These are phyloP conservation scores for Nerophis ophidion DNA, from an alignment of 2,113 vertebrate species.

Conservation along the genomic window DNA sequence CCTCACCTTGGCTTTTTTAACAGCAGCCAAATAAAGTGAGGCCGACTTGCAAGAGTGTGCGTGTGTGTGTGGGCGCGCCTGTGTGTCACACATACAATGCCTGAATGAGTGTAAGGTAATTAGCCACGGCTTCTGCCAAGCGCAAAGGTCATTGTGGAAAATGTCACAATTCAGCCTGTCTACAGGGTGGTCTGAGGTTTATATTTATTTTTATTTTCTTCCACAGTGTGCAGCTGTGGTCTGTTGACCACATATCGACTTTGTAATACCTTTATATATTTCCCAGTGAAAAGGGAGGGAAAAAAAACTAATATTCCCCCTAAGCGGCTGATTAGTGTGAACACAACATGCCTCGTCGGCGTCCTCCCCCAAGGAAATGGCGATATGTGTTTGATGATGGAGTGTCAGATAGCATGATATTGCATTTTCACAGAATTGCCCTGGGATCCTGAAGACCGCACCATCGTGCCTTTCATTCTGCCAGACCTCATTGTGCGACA, in stretches of 20 bases:
- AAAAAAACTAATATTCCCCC: slow-evolving; percentile 44
- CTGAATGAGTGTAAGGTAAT: slow-evolving; percentile 50
- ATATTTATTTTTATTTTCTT: slow-evolving; percentile 4
- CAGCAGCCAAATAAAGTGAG: slow-evolving; percentile 1
- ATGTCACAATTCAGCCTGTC: slow-evolving; percentile 46
- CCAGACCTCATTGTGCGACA: slow-evolving; percentile 45
- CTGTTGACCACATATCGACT: slow-evolving; percentile 30
- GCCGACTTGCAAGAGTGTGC: slow-evolving; percentile 22
- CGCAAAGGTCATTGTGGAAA: slow-evolving; percentile 48
- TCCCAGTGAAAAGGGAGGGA: slow-evolving; percentile 30
- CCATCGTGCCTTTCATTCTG: neutral
- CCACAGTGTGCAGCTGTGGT: slow-evolving; percentile 9
- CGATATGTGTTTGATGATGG: slow-evolving; percentile 62
- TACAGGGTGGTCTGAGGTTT: neutral
- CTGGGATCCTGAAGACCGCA: slow-evolving; percentile 40
- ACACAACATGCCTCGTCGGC: slow-evolving; percentile 50
- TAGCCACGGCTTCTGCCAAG: slow-evolving; percentile 32
- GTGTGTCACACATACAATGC: slow-evolving; percentile 40
- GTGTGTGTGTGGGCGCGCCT: slow-evolving; percentile 16
- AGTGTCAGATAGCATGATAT: slow-evolving; percentile 68
- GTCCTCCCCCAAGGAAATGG: slow-evolving; percentile 60
- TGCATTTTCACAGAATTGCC: slow-evolving; percentile 54
- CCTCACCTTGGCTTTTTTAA: slow-evolving; percentile 28
- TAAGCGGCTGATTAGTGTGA: slow-evolving; percentile 49
- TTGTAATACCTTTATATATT: slow-evolving; percentile 55